phyloP scores from a whole-genome alignment of 2,113 vertebrate genomes.

The Percina caprodes region DNA sequence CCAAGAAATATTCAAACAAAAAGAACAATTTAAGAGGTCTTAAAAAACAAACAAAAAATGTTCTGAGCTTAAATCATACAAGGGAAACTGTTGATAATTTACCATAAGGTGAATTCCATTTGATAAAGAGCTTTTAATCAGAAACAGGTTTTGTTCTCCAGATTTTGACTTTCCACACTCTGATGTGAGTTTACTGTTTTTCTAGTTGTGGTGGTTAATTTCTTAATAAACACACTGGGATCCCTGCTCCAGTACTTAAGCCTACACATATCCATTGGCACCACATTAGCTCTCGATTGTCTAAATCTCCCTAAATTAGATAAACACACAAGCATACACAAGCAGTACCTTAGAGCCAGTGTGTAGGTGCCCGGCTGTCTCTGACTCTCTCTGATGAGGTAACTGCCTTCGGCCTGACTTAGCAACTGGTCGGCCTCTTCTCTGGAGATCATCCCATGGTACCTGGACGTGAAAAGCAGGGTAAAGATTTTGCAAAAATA shows the following conservation, averaged over 20 bases:
- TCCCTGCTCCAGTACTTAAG: not conserved
- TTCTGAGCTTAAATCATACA: too few species aligned
- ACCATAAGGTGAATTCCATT: too few species aligned
- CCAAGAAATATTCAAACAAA: not conserved
- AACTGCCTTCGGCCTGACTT: constrained; percentile 96
- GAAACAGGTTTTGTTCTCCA: not conserved
- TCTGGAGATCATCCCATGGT: constrained; percentile 99
- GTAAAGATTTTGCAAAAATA: not conserved
- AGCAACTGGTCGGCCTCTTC: constrained; percentile 95
- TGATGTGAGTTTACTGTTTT: too few species aligned
- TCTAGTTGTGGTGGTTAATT: not conserved
- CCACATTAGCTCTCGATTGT: not conserved
- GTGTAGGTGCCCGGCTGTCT: constrained; percentile 98
- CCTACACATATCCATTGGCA: not conserved
- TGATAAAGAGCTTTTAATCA: too few species aligned
- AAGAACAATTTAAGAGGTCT: not conserved
- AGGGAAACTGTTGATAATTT: too few species aligned
- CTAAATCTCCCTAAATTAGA: not conserved
- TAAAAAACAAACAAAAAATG: too few species aligned
- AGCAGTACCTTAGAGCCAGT: constrained; percentile 91
- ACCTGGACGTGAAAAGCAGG: constrained; percentile 80
- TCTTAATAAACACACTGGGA: not conserved
- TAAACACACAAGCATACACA: not conserved
- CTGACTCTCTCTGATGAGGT: constrained; percentile 98
- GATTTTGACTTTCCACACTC: not conserved